A percentile compares a stretch with the other conserved stretches of the same genome.
phyloP scores from a whole-genome alignment of 2,797 vertebrate genomes.

The Mastacembelus armatus region DNA sequence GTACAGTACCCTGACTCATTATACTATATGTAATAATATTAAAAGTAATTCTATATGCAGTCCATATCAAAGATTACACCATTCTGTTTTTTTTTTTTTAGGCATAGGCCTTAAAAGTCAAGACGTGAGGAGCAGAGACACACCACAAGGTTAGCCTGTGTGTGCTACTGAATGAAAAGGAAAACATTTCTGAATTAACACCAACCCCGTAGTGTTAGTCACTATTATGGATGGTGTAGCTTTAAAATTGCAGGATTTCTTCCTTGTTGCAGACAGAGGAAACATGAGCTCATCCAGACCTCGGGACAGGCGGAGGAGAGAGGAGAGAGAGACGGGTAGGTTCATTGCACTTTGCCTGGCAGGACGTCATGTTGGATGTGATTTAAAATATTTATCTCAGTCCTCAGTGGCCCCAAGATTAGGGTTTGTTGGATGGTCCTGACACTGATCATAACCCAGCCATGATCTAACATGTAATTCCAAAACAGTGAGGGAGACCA shows the following conservation, averaged over 20 bases:
- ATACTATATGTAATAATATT: background rate
- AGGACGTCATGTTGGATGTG: background rate
- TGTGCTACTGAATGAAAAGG: background rate
- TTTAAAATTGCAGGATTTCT: constrained; percentile 1
- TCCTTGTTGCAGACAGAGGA: constrained; percentile 52
- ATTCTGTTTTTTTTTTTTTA: constrained; percentile 32
- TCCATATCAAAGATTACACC: background rate
- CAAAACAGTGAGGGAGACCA: constrained; percentile 59
- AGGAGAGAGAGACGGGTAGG: constrained; percentile 67
- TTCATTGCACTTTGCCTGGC: constrained; percentile 10
- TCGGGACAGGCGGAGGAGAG: constrained; percentile 55
- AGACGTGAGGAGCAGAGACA: constrained; percentile 76
- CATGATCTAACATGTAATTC: background rate
- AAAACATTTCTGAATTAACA: background rate
- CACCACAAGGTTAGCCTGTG: constrained; percentile 62
- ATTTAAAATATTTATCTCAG: too few species aligned
- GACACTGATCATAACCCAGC: background rate
- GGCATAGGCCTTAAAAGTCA: constrained; percentile 51
- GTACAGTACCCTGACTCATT: constrained; percentile 20
- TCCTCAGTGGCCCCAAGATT: too few species aligned
- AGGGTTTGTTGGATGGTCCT: too few species aligned
- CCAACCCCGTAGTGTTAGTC: background rate
- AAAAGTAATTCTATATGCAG: background rate
- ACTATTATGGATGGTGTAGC: background rate
- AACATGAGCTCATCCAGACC: constrained; percentile 63